phyloP scores from a whole-genome alignment of 2,113 vertebrate genomes.

The Bubo bubo region DNA sequence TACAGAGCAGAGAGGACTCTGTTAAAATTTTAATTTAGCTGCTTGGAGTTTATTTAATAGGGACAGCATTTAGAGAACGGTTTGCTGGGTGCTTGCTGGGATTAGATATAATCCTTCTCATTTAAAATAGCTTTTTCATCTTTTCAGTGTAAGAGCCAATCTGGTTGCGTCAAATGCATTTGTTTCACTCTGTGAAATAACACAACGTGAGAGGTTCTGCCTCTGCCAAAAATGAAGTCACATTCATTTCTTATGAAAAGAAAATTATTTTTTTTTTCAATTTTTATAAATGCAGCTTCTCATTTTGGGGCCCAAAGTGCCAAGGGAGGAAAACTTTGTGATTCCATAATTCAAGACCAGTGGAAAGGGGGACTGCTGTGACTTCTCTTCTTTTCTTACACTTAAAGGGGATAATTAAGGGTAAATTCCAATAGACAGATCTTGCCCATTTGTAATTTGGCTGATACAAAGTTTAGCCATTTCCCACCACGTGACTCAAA shows the following conservation, averaged over 20 bases:
- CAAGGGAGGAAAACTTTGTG: background rate
- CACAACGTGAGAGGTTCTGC: background rate
- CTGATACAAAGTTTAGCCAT: background rate
- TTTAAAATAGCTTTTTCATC: constrained; percentile 50
- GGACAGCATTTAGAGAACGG: background rate
- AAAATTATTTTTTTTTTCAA: background rate
- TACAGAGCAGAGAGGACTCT: background rate
- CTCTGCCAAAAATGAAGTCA: background rate
- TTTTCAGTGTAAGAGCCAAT: background rate
- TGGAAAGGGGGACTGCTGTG: background rate
- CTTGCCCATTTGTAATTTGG: background rate
- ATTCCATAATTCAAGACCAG: background rate
- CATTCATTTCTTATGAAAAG: background rate
- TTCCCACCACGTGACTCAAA: background rate
- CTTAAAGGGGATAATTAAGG: background rate
- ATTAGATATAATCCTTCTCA: constrained; percentile 64
- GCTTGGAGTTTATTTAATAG: constrained; percentile 35
- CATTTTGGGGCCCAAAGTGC: background rate
- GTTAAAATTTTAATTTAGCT: constrained; percentile 14
- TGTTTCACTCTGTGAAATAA: constrained; percentile 18
- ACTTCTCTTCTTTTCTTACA: background rate
- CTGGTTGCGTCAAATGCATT: constrained; percentile 26
- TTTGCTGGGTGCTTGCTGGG: constrained; percentile 22
- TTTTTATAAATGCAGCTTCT: background rate
- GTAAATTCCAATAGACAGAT: background rate